Conservation (phyloP, 2,113 vertebrate genomes). For the Eulemur rufifrons region DNA sequence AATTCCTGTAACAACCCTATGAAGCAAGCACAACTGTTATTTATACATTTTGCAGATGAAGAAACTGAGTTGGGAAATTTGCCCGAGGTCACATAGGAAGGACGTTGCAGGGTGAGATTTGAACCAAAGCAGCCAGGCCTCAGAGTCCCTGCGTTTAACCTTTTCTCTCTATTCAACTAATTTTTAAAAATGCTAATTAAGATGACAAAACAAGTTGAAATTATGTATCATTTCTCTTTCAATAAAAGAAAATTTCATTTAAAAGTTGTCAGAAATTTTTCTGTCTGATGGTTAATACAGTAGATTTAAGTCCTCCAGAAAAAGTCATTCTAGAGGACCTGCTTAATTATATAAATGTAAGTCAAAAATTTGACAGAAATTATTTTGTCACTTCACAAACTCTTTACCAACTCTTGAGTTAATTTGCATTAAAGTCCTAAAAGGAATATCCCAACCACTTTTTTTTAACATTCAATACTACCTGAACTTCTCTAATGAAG, state of each 20-base stretch:
- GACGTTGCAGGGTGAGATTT: not conserved
- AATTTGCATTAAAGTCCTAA: not conserved
- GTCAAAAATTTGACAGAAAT: not conserved
- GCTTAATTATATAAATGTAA: not conserved
- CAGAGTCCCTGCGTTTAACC: not conserved
- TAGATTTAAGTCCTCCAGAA: not conserved
- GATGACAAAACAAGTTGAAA: not conserved
- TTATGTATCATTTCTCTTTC: not conserved
- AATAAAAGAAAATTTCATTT: constrained; percentile 4
- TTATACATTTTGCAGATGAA: not conserved
- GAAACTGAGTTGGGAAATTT: not conserved
- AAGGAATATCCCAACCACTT: not conserved
- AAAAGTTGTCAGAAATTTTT: not conserved
- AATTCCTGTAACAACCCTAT: not conserved
- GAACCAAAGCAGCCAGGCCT: not conserved
- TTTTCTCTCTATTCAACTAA: not conserved
- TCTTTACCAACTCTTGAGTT: not conserved
- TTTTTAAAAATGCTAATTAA: constrained; percentile 14
- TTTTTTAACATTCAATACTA: not conserved
- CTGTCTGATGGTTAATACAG: not conserved
- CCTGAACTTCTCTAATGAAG: not conserved
- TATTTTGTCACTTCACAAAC: constrained; percentile 15
- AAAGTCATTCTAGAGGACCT: not conserved
- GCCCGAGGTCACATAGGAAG: not conserved
- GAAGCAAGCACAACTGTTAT: not conserved